Base-by-base conservation (phyloP, 2,797 vertebrate species). In the Chaenodraco wilsoni region DNA sequence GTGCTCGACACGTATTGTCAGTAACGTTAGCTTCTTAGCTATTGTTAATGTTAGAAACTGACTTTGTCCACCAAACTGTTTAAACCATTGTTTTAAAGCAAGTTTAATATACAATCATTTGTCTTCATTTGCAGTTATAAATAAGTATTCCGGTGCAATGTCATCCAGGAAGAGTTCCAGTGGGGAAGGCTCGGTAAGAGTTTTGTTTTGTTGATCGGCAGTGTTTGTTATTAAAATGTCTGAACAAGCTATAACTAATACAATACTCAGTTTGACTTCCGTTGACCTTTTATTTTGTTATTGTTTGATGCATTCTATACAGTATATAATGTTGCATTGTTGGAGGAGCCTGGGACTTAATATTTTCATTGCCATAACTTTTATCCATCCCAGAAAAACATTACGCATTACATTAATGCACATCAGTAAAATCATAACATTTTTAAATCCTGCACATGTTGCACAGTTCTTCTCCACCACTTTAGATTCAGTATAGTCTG, bases 131-230 rank as follows among this genome's bases (percentile, higher is more conserved):
- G 12, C 61, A 74, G 75, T 23, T 75, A 1, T 54, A 40, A 65
- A 43, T 3, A 23, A 19, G 40, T 65, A 74, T 78, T 31, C 10
- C 64, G 37, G 19, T 70, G 43, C 2, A 43, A 89, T 91, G 86
- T 82, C 82, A 3, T 83, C 70, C 58, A 79, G 49, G 60, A 89
- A 50, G 76, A 44, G 41, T 44, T 77, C 65, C 57, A 57, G 9
- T 19, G 77, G 61, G 31, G 82, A 87, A 54, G 60, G 58, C 72
- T 69, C 77, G 88, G 93, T 94, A 86, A 91, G 87, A 54, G 37
- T 61, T 55, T 44, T 60, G 0, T 46, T 1, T 19, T 65, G 3
- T 10, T 44, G 23, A 5, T 66, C 0, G 16, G 9, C 16, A 15
- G 0, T 17, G 1, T 45, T 7, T 57, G 1, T 37, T 65, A 13